phyloP scores from a whole-genome alignment of 2,113 vertebrate genomes.

The Eurystomus gularis region DNA sequence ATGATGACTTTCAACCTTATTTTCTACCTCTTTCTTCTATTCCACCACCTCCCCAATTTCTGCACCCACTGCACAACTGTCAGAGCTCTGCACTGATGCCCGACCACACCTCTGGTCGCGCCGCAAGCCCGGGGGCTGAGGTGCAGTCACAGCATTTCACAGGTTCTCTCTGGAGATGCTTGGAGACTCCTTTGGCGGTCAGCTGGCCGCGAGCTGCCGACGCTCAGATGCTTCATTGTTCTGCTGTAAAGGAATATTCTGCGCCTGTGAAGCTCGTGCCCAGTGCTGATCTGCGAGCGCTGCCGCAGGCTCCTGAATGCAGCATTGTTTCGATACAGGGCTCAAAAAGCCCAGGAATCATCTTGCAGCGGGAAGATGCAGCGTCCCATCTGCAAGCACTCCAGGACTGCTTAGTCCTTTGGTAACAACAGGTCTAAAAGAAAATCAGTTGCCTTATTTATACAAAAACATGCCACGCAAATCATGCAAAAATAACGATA shows the following conservation, averaged over 20 bases:
- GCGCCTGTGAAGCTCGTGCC: not conserved
- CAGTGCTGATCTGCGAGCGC: not conserved
- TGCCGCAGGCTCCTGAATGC: constrained; percentile 11
- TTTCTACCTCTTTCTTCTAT: not conserved
- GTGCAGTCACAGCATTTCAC: not conserved
- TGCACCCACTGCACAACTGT: not conserved
- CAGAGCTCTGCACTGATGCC: not conserved
- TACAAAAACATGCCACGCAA: not conserved
- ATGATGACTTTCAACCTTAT: not conserved
- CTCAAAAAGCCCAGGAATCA: not conserved
- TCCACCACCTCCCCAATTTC: not conserved
- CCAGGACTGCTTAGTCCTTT: not conserved
- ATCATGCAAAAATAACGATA: not conserved
- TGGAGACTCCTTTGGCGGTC: not conserved
- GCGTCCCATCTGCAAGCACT: not conserved
- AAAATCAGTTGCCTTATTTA: not conserved
- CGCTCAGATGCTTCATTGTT: constrained; percentile 48
- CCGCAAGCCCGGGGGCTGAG: not conserved
- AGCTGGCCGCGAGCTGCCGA: not conserved
- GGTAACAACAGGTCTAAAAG: not conserved
- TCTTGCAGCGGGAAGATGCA: not conserved
- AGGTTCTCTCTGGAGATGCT: not conserved
- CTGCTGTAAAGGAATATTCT: constrained; percentile 19
- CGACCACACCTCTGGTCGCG: not conserved
- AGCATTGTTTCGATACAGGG: constrained; percentile 27